Base-by-base conservation (phyloP, 1,140 invertebrate species). In the Geopemphigus sp. region DNA sequence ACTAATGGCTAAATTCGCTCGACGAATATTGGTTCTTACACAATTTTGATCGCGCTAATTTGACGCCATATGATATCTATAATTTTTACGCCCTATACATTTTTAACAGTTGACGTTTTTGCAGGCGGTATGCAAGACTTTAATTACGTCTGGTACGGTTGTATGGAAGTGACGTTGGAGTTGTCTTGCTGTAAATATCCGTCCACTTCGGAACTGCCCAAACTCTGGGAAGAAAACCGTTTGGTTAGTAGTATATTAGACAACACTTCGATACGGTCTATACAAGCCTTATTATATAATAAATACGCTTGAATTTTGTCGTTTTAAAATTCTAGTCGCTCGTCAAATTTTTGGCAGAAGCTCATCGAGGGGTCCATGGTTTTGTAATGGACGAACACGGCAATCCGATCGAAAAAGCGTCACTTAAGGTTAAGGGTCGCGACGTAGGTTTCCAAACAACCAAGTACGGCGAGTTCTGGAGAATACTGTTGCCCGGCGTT, bases 101-200 rank as follows among this genome's bases (percentile, higher is more conserved):
- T n/a, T n/a, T n/a, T n/a, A n/a, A n/a, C n/a, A n/a, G n/a, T n/a
- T n/a, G n/a, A n/a, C n/a, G n/a, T n/a, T n/a, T n/a, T 8, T 39
- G 32, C 50, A 84, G 84, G 84, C 26, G 89, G 89, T 82, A 95
- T 96, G 94, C 97, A 99, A 88, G 98, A 99, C 85, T 99, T 95
- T 87, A 99, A 99, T 86, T 99, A 99, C 85, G 89, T 98, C 17
- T 95, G 94, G 91, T 96, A 95, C 84, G 97, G 97, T 66, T 98
- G 96, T 85, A 98, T 99, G 94, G 98, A 99, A 88, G 91, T 99
- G 22, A 99, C 98, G 0, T 86, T 99, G 54, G 98, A 99, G 86
- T 90, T 99, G 66, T 97, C 96, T 0, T 99, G 98, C 87, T 96
- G 94, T 86, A 99, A 99, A 87, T 98, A 93, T 86, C 97, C 97